phyloP scores from a whole-genome alignment of 1,140 invertebrate genomes.

The Bombus ignitus region DNA sequence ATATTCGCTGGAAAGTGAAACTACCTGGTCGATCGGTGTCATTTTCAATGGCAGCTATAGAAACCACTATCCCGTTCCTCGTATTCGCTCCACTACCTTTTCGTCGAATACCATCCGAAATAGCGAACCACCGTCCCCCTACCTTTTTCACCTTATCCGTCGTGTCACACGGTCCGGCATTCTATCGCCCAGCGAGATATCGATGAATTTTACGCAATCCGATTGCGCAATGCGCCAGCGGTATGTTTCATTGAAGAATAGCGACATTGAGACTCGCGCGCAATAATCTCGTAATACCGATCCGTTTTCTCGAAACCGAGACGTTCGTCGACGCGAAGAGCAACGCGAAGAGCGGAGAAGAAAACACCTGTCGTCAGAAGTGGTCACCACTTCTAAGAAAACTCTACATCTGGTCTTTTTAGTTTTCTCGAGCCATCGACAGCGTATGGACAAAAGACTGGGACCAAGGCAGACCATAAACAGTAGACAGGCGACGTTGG shows the following conservation, averaged over 20 bases:
- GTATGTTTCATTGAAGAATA: neutral
- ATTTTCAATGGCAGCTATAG: neutral
- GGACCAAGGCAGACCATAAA: too few relatives aligned
- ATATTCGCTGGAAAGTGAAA: conserved; percentile 23
- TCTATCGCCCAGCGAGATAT: neutral
- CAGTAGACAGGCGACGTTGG: too few relatives aligned
- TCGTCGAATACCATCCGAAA: too few relatives aligned
- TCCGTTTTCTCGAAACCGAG: neutral
- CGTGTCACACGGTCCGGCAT: neutral
- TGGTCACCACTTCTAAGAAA: too few relatives aligned
- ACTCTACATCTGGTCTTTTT: too few relatives aligned
- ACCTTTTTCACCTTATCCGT: neutral
- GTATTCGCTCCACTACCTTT: neutral
- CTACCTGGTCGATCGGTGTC: neutral
- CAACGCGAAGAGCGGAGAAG: too few relatives aligned
- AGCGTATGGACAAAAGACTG: too few relatives aligned
- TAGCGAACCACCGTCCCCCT: too few relatives aligned
- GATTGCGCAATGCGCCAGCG: neutral
- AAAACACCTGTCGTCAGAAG: too few relatives aligned
- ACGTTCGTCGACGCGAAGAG: too few relatives aligned
- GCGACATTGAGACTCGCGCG: neutral
- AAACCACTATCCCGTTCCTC: neutral
- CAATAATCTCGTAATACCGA: neutral
- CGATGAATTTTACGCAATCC: neutral
- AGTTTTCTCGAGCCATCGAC: too few relatives aligned